Percentiles rank a stretch among this genome's conserved stretches.
Evolutionary conservation across 2,888 invertebrate species (phyloP).

Genomic region (Parelbella ahira): DNA sequence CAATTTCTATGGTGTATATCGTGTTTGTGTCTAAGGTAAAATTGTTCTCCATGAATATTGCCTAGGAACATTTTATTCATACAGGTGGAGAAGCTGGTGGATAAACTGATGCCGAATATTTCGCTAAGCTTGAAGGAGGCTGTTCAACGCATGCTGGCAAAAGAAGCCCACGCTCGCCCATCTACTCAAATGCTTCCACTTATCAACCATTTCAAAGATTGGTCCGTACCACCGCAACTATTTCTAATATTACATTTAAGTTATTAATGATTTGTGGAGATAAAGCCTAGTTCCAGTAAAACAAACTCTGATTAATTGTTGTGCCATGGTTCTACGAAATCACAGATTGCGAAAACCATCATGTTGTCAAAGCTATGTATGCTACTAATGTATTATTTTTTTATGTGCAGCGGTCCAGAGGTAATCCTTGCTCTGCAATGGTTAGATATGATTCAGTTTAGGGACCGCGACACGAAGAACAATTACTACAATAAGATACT

Average conservation of each 20-base stretch:
- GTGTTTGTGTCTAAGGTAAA: too few species aligned
- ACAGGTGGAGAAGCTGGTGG: constrained; percentile 92
- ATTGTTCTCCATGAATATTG: too few species aligned
- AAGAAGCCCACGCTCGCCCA: constrained; percentile 92
- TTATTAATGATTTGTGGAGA: too few species aligned
- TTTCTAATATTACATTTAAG: not conserved
- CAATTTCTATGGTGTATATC: too few species aligned
- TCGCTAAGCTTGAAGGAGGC: constrained; percentile 95
- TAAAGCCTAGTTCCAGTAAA: too few species aligned
- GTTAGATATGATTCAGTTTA: constrained; percentile 95
- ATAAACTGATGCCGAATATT: constrained; percentile 85
- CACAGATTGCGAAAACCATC: too few species aligned
- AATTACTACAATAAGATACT: constrained; percentile 94
- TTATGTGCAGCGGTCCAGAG: not conserved
- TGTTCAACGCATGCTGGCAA: constrained; percentile 88
- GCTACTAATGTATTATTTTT: too few species aligned
- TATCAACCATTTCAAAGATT: constrained; percentile 93
- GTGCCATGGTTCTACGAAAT: too few species aligned
- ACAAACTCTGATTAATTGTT: too few species aligned
- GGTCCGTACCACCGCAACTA: too few species aligned
- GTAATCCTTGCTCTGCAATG: constrained; percentile 93
- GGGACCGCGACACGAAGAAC: constrained; percentile 92
- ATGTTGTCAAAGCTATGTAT: too few species aligned
- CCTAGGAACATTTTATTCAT: too few species aligned
- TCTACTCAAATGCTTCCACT: constrained; percentile 94